phyloP scores from a whole-genome alignment of 1,140 invertebrate genomes.

The Thalassaphorura encarpata region DNA sequence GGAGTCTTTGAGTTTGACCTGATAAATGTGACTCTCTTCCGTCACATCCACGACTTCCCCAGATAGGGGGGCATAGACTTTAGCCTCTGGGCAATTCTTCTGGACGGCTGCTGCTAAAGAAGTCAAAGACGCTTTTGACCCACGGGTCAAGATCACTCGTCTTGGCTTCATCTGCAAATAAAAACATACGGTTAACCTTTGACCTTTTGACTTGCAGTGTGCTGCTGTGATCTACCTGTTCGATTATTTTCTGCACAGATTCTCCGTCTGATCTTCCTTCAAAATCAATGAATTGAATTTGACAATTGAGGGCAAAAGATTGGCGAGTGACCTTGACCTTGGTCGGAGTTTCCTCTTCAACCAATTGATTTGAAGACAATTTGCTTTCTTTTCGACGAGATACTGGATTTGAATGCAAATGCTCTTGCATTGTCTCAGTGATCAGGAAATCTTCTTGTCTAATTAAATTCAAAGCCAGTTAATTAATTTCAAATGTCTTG shows the following conservation, averaged over 20 bases:
- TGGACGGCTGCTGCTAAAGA: constrained; percentile 52
- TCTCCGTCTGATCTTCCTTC: constrained; percentile 97
- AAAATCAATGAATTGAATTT: constrained; percentile 92
- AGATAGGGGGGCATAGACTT: constrained; percentile 62
- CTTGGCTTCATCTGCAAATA: constrained; percentile 56
- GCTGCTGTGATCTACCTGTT: constrained; percentile 58
- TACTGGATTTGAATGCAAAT: background rate
- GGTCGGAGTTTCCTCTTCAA: constrained; percentile 60
- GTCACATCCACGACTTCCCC: constrained; percentile 80
- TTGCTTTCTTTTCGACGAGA: background rate
- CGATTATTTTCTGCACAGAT: constrained; percentile 82
- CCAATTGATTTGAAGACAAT: background rate
- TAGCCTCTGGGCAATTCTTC: constrained; percentile 48
- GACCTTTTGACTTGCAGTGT: constrained; percentile 40
- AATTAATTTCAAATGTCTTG: background rate
- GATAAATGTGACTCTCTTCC: constrained; percentile 96
- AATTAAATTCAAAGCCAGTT: constrained; percentile 20
- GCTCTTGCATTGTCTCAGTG: constrained; percentile 2
- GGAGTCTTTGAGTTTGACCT: constrained; percentile 82
- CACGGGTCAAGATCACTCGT: constrained; percentile 63
- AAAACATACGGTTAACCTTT: constrained; percentile 38
- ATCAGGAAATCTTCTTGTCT: constrained; percentile 69
- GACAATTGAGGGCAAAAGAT: constrained; percentile 68
- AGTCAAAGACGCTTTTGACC: constrained; percentile 49
- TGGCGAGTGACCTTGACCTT: constrained; percentile 75